phyloP scores from a whole-genome alignment of 2,888 invertebrate species.

The Choristoneura rosaceana region DNA sequence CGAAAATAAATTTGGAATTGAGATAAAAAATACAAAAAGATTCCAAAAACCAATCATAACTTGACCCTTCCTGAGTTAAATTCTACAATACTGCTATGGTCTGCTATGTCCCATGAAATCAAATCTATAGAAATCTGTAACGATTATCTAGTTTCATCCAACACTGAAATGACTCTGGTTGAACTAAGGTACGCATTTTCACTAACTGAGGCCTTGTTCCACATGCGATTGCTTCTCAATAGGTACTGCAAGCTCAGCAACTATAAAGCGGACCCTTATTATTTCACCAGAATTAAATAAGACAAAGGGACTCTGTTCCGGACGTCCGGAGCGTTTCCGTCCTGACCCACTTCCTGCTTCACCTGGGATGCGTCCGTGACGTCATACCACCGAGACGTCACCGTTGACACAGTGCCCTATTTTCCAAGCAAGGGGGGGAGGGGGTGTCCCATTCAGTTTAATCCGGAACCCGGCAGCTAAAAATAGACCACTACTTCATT shows the following conservation, averaged over 20 bases:
- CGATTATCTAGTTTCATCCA: no score
- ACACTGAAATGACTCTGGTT: no score
- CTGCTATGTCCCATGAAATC: no score
- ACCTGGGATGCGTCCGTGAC: slow-evolving; percentile 60
- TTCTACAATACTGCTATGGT: no score
- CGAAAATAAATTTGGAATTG: no score
- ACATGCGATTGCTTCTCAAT: not conserved
- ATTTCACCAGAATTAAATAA: slow-evolving; percentile 28
- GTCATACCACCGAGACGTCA: slow-evolving; percentile 70
- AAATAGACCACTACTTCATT: slow-evolving; percentile 74
- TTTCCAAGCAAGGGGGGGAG: slow-evolving; percentile 52
- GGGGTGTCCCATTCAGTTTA: slow-evolving; percentile 74
- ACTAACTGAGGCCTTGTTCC: not conserved
- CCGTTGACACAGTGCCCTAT: slow-evolving; percentile 77
- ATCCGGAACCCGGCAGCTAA: slow-evolving; percentile 69
- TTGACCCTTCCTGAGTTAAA: no score
- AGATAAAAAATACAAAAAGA: no score
- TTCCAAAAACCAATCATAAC: no score
- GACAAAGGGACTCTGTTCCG: slow-evolving; percentile 30
- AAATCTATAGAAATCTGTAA: no score
- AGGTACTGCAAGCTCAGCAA: not conserved
- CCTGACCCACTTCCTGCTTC: slow-evolving; percentile 41
- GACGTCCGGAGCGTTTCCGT: not conserved
- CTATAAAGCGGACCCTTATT: slow-evolving; percentile 18
- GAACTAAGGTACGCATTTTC: no score